These are phyloP conservation scores for Hirtodrosophila trivittata DNA, from an alignment of 2,888 invertebrate genomes.

Conservation along the genomic window DNA sequence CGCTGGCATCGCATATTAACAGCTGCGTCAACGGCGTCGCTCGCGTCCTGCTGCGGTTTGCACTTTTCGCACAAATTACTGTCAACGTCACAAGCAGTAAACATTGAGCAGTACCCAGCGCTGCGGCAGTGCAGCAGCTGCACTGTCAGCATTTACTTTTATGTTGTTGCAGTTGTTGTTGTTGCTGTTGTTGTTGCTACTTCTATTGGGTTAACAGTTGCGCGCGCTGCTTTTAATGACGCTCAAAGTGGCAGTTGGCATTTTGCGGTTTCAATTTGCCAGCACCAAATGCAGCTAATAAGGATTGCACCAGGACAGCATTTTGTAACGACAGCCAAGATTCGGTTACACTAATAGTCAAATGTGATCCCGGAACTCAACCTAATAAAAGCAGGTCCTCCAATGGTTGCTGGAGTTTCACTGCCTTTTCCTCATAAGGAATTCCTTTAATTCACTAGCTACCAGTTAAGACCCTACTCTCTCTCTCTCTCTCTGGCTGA, in stretches of 20 bases:
- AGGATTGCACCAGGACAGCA: background rate
- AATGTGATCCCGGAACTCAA: no score
- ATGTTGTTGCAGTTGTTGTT: background rate
- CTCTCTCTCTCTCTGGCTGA: no score
- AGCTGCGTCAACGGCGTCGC: conserved; percentile 40
- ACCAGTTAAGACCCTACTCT: no score
- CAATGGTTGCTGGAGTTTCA: no score
- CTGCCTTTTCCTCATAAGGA: no score
- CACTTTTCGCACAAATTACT: conserved; percentile 61
- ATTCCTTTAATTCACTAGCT: no score
- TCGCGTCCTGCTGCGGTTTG: conserved; percentile 60
- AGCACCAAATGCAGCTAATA: conserved; percentile 22
- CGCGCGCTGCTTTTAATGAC: conserved; percentile 51
- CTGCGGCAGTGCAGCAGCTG: conserved; percentile 35
- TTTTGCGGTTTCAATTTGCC: conserved; percentile 51
- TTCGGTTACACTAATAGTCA: no score
- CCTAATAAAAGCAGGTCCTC: no score
- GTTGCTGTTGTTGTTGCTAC: conserved; percentile 6
- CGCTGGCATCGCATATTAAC: conserved; percentile 60
- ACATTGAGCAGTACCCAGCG: conserved; percentile 17
- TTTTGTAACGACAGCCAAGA: no score
- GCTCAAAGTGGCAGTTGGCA: conserved; percentile 38
- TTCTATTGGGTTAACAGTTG: conserved; percentile 54
- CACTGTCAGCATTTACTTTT: conserved; percentile 19
- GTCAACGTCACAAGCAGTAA: conserved; percentile 57